Base-by-base conservation (phyloP, 2,797 vertebrate species). In the Arctocebus calabarensis region DNA sequence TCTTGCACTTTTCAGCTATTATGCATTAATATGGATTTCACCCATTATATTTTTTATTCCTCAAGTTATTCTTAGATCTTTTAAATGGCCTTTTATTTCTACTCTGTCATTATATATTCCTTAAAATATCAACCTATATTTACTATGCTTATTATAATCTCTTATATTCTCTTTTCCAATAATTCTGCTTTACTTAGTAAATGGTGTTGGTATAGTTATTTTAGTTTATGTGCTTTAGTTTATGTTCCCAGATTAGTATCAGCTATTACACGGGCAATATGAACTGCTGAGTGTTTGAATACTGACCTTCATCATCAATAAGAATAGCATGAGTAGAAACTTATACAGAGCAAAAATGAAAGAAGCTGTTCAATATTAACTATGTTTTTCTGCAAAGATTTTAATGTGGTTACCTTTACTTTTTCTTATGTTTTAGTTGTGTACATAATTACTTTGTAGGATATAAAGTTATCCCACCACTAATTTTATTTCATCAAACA, bases 341-440 rank as follows among this genome's bases (percentile, higher is more conserved):
- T 75, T 37, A 52, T 62, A 52, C 25, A 59, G 10, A 9, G 45
- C 40, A 88, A 83, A 83, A 91, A 57, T 78, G 32, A 40, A 78
- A 25, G 5, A 73, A 59, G 66, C 27, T 89, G 61, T 82, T 78
- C 61, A 78, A 43, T 71, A 83, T 62, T 84, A 8, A 16, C 23
- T 37, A 57, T 43, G 68, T 95, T 74, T 86, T 88, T 77, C 61
- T 34, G 2, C 61, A 84, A 83, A 70, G 62, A 88, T 64, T 78
- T 95, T 71, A 88, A 89, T 79, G 45, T 34, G 77, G 40, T 77
- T 71, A 92, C 61, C 13, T 88, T 92, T 22, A 52, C 29, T 77
- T 57, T 95, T 92, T 29, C 64, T 92, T 92, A 57, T 19, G 62
- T 95, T 88, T 95, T 84, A 92, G 73, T 84, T 66, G 48, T n/a